Percentiles rank a stretch among this genome's conserved stretches.
Conservation (phyloP, 23 tunicate genomes). For the Oikopleura dioica region DNA sequence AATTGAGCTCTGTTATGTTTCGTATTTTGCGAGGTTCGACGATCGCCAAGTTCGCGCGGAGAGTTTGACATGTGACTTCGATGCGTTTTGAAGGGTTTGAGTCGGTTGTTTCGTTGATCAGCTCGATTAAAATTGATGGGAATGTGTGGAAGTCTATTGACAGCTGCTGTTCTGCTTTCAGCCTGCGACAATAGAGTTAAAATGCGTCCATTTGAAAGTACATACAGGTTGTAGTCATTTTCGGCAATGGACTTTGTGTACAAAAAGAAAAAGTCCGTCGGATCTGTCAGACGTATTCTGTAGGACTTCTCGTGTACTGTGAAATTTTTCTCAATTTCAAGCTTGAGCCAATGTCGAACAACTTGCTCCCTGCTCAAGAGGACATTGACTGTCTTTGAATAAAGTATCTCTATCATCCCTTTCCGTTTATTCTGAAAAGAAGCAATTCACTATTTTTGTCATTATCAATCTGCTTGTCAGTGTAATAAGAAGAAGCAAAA, state of each 20-base stretch:
- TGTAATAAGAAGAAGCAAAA: too few species aligned
- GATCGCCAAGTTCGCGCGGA: neutral
- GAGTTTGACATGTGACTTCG: neutral
- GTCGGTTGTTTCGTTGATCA: neutral
- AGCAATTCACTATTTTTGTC: too few species aligned
- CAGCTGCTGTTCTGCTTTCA: neutral
- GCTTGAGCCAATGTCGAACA: neutral
- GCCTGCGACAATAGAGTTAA: neutral
- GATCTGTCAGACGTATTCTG: neutral
- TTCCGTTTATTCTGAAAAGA: too few species aligned
- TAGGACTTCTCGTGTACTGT: neutral
- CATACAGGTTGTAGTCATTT: neutral
- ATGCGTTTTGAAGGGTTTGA: neutral
- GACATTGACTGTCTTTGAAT: neutral
- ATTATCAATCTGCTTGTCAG: too few species aligned
- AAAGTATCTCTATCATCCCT: neutral
- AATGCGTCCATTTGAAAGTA: neutral
- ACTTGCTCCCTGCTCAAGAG: neutral
- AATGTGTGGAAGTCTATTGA: neutral
- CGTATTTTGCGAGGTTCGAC: conserved; percentile 4
- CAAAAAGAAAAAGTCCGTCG: neutral
- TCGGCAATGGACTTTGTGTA: neutral
- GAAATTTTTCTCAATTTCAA: neutral
- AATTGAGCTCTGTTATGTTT: neutral
- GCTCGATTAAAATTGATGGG: neutral